phyloP scores from a whole-genome alignment of 2,888 invertebrate genomes.

The Therioaphis trifolii region DNA sequence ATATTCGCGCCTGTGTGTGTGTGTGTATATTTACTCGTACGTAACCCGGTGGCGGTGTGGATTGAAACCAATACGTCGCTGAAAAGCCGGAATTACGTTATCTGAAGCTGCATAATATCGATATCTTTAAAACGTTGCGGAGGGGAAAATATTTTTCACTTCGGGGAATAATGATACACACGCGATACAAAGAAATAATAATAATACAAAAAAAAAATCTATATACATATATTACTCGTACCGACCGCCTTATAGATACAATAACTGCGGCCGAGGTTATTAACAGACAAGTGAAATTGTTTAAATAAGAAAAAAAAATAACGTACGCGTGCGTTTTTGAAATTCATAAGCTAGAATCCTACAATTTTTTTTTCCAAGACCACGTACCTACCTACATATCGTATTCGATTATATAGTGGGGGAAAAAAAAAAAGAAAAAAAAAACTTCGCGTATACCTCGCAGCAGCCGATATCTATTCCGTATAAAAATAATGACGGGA shows the following conservation, averaged over 20 bases:
- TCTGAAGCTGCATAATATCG: conserved; percentile 15
- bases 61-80: conserved; percentile 15
- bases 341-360: conserved; percentile 8
- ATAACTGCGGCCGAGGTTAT: background rate
- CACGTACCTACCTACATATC: background rate
- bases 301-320: background rate
- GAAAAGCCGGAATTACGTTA: conserved; percentile 29
- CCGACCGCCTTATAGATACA: too few relatives aligned
- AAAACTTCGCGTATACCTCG: too few relatives aligned
- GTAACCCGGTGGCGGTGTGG: background rate
- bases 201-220: background rate
- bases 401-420: background rate
- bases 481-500: conserved; percentile 9
- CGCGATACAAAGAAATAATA: background rate
- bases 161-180: background rate
- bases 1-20: background rate
- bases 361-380: conserved; percentile 36
- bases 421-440: too few relatives aligned
- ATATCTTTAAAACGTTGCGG: background rate
- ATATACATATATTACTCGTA: background rate
- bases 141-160: conserved; percentile 19
- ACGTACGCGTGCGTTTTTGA: background rate
- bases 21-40: background rate
- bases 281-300: conserved; percentile 5
- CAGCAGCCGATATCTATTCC: background rate